Percentiles rank a stretch among this genome's conserved stretches.
phyloP scores from a whole-genome alignment of 2,113 vertebrate species.

The Mormyrus lacerda region DNA sequence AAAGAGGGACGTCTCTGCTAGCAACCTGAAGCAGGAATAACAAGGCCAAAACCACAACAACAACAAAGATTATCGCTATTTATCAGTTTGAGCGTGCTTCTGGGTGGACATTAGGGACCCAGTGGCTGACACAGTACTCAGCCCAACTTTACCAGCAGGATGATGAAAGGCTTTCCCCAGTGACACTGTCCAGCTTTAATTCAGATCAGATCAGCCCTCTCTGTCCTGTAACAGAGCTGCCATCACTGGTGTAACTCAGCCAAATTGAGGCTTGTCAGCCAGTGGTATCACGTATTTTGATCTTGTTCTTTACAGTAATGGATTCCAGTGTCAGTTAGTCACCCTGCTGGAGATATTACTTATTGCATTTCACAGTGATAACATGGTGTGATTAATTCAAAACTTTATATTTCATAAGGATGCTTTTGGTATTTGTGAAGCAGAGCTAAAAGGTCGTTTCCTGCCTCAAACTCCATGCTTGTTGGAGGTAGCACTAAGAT shows the following conservation, averaged over 20 bases:
- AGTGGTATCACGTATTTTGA: neutral
- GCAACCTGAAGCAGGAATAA: neutral
- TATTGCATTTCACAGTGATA: constrained; percentile 6
- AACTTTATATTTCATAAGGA: neutral
- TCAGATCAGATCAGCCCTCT: neutral
- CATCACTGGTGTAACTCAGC: neutral
- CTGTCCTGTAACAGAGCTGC: neutral
- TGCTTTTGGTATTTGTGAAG: neutral
- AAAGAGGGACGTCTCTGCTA: neutral
- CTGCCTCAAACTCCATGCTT: neutral
- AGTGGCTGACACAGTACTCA: neutral
- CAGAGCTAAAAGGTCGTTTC: neutral
- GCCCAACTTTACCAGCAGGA: neutral
- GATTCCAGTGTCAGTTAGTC: neutral
- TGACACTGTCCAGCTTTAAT: neutral
- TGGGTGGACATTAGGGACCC: neutral
- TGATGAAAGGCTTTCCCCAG: neutral
- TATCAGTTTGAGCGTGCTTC: neutral
- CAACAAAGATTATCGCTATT: neutral
- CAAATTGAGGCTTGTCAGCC: neutral
- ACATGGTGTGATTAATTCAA: neutral
- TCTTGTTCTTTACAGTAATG: neutral
- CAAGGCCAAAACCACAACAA: neutral
- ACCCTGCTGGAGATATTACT: neutral
- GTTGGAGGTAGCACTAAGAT: neutral